Evolutionary conservation across 2,113 vertebrate species (phyloP), one percentile per base, ranked within the genome.

Genomic region (Pelobates fuscus): DNA sequence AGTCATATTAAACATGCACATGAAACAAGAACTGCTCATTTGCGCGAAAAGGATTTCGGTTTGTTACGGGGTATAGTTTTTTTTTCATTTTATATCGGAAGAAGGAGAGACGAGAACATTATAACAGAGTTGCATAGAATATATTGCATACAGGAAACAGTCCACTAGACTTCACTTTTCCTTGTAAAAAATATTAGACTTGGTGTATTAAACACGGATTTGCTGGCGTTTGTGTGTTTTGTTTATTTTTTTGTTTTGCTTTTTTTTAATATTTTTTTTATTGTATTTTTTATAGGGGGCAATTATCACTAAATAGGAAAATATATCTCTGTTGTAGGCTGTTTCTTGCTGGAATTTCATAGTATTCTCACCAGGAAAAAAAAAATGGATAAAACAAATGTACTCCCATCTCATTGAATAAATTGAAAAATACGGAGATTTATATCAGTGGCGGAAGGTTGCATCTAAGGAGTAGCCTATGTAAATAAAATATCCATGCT

Each of bases 61-160:
- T 68, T 21, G 37, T 52, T 46, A 59, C 54, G 10, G 54, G 72
- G 41, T n/a, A n/a, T n/a, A n/a, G n/a, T 54, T 24, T 55, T 44
- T 43, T 59, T 54, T 24, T 55, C 27, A 43, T 44, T 68, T 67
- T 30, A 63, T n/a, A 43, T 30, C 59, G 67, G 73, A 37, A 77
- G 73, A 67, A 77, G 73, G 65, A 77, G 73, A 77, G 73, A 77
- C 18, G 41, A 30, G 64, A 29, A 59, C 63, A 52, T 23, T 37
- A 37, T 37, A 37, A 65, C 62, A 57, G 46, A 68, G 41, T 77
- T 77, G 73, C 73, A 77, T 77, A 77, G 73, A 68, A 61, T 46
- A 77, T 68, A 54, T 77, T 77, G 73, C 73, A 77, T 77, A 77
- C 73, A 61, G 41, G 54, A 68, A 76, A 12, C 21, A 68, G 37